A percentile compares a stretch with the other conserved stretches of the same genome.
Conservation (phyloP, 2,888 invertebrate genomes). For the Scaptomyza caliginosa region DNA sequence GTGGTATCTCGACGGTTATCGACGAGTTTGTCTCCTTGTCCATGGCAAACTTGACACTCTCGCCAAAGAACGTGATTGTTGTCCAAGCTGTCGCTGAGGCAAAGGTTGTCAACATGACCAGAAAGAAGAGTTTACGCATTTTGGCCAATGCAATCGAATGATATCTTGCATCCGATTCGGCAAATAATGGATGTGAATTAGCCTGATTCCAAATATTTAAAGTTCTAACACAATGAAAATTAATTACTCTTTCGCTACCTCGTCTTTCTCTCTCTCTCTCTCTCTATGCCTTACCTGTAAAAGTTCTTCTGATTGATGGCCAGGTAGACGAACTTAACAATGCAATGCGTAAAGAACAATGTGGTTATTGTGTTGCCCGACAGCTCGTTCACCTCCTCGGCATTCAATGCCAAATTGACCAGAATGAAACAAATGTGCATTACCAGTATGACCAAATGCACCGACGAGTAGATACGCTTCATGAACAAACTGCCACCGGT, state of each 20-base stretch:
- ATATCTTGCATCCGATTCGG: constrained; percentile 92
- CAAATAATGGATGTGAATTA: constrained; percentile 92
- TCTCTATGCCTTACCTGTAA: constrained; percentile 86
- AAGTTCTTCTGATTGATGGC: constrained; percentile 90
- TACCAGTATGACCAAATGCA: constrained; percentile 87
- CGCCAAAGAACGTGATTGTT: constrained; percentile 91
- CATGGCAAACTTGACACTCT: constrained; percentile 88
- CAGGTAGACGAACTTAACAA: constrained; percentile 90
- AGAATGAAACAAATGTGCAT: constrained; percentile 87
- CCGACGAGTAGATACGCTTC: constrained; percentile 86
- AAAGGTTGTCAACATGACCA: constrained; percentile 87
- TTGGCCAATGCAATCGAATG: constrained; percentile 90
- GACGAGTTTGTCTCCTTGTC: constrained; percentile 90
- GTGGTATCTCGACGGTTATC: constrained; percentile 88
- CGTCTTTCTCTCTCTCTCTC: not conserved
- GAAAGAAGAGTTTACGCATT: constrained; percentile 89
- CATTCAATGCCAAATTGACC: constrained; percentile 89
- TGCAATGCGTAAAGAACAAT: constrained; percentile 90
- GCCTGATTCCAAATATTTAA: constrained; percentile 93
- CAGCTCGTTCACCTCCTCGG: constrained; percentile 90
- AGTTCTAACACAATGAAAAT: constrained; percentile 85
- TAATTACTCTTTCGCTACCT: not conserved
- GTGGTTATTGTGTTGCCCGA: constrained; percentile 92
- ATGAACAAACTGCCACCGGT: constrained; percentile 87
- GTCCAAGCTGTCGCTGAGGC: constrained; percentile 89